Conservation (phyloP, 2,113 vertebrate genomes). For the Microtus ochrogaster region DNA sequence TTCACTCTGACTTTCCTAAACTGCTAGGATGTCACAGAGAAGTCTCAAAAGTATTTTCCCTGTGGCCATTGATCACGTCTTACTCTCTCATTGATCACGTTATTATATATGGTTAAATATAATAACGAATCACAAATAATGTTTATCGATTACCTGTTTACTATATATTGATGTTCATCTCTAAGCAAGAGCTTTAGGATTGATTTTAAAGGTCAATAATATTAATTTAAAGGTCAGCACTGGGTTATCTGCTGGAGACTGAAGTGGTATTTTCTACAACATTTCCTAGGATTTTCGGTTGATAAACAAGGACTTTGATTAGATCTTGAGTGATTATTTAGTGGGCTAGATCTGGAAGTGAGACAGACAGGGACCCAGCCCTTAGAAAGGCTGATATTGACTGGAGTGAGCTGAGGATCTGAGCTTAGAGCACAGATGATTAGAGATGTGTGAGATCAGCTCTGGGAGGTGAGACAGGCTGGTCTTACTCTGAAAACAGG, state of each 20-base stretch:
- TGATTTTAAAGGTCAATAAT: not conserved
- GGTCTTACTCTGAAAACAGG: not conserved
- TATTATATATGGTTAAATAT: not conserved
- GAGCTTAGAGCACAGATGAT: not conserved
- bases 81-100: too few species aligned
- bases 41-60: not conserved
- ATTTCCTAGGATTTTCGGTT: not conserved
- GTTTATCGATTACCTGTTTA: rapidly evolving
- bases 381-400: not conserved
- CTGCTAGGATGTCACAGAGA: not conserved
- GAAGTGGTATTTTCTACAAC: not conserved
- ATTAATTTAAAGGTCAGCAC: not conserved
- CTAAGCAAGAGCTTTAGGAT: not conserved
- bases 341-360: not conserved
- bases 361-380: not conserved
- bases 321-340: not conserved
- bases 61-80: not conserved
- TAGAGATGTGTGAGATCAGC: not conserved
- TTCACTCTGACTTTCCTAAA: not conserved
- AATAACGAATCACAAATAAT: not conserved
- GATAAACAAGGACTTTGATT: not conserved
- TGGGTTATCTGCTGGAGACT: not conserved
- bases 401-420: not conserved
- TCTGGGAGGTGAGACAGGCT: not conserved
- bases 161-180: not conserved